A percentile compares a stretch with the other conserved stretches of the same genome.
Evolutionary conservation across 1,140 invertebrate species (phyloP).

Genomic region (Diabrotica undecimpunctata): DNA sequence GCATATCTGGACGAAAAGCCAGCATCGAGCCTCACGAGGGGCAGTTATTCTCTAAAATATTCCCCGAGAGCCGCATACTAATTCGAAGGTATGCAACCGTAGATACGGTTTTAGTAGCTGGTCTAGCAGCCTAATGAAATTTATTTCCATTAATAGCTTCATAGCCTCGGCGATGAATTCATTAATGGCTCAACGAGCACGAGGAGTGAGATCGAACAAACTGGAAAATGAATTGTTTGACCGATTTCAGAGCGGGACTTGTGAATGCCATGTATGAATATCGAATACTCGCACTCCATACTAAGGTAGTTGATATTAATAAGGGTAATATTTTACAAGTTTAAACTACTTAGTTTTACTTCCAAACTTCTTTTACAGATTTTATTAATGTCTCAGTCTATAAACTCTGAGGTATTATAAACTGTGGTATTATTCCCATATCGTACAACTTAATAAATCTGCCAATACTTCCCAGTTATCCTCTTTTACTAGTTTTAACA

Average conservation of each 20-base stretch:
- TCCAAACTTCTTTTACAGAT: too few species aligned
- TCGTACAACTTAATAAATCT: too few species aligned
- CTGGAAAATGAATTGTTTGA: slow-evolving; percentile 5
- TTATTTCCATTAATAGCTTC: slow-evolving; percentile 15
- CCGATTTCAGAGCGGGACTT: not conserved
- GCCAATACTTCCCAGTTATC: too few species aligned
- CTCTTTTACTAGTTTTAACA: too few species aligned
- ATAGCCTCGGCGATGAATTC: slow-evolving; percentile 15
- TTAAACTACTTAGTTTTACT: too few species aligned
- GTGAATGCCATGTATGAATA: too few species aligned
- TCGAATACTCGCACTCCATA: too few species aligned
- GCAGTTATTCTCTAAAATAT: slow-evolving; percentile 19
- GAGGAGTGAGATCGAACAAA: slow-evolving; percentile 8
- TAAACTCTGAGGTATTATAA: too few species aligned
- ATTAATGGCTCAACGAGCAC: slow-evolving; percentile 6
- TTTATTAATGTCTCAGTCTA: too few species aligned
- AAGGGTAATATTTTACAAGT: too few species aligned
- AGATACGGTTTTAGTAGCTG: slow-evolving; percentile 8
- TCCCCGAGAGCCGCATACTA: slow-evolving; percentile 11
- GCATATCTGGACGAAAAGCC: not conserved
- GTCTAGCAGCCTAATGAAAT: slow-evolving; percentile 17
- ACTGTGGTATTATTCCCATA: too few species aligned
- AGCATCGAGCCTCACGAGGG: not conserved
- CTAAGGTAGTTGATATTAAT: too few species aligned
- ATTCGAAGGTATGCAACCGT: slow-evolving; percentile 16